Evolutionary conservation across 2,797 vertebrate species (phyloP).

Genomic region (Catostomus latipinnis): DNA sequence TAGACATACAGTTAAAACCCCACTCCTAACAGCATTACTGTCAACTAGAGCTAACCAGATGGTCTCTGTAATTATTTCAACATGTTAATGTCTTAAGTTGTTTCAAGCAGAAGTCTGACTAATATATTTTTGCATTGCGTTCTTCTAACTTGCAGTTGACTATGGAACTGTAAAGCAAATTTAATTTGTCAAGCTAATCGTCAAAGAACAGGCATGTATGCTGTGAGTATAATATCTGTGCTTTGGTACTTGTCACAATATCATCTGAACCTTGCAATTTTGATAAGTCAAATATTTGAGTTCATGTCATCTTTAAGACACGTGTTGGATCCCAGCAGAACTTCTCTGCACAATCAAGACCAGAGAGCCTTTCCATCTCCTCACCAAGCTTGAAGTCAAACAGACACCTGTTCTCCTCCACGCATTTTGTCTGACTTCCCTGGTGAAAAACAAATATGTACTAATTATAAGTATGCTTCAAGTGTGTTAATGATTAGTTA

Average conservation of each 20-base stretch:
- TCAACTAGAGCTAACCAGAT: not conserved
- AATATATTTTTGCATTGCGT: not conserved
- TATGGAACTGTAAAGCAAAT: not conserved
- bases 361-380: slow-evolving; percentile 73
- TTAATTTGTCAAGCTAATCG: no score
- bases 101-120: not conserved
- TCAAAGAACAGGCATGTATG: not conserved
- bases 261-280: not conserved
- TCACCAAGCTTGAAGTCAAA: slow-evolving; percentile 80
- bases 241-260: not conserved
- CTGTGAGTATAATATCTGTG: not conserved
- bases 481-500: no score
- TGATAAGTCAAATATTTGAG: not conserved
- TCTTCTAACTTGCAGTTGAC: not conserved
- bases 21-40: not conserved
- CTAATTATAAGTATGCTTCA: no score
- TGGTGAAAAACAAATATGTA: no score
- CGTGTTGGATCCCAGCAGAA: slow-evolving; percentile 82
- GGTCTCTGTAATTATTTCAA: not conserved
- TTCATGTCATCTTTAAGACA: slow-evolving; percentile 64
- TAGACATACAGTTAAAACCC: not conserved
- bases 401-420: slow-evolving; percentile 74
- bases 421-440: slow-evolving; percentile 65
- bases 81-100: not conserved
- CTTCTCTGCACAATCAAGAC: slow-evolving; percentile 74